Conservation (phyloP, 2,888 invertebrate genomes). For the Lacanobia oleracea region DNA sequence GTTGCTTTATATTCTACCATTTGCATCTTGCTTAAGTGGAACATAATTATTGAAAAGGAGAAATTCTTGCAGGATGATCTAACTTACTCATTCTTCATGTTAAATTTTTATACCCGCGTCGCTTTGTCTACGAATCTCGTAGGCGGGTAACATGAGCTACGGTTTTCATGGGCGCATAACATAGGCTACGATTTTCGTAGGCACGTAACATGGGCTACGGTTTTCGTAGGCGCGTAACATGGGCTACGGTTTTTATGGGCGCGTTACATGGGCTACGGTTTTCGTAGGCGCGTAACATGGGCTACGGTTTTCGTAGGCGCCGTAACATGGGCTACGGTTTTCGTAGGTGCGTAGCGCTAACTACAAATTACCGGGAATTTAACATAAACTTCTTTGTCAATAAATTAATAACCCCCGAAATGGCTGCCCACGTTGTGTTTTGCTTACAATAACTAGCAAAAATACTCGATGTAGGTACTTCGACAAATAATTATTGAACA, state of each 20-base stretch:
- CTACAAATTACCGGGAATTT: background rate
- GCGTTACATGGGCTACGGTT: conserved; percentile 6
- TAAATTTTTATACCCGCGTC: background rate
- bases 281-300: background rate
- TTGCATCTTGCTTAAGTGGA: background rate
- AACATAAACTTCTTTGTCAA: background rate
- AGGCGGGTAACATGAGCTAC: background rate
- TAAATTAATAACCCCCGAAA: background rate
- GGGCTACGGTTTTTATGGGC: background rate
- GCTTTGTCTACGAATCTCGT: conserved; percentile 4
- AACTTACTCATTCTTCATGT: too few species aligned
- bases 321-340: too few species aligned
- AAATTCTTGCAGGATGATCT: background rate
- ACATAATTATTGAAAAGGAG: background rate
- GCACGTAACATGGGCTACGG: background rate
- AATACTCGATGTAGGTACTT: background rate
- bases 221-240: background rate
- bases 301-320: background rate
- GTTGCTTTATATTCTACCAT: background rate
- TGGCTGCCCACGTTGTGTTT: background rate
- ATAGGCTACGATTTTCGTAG: background rate
- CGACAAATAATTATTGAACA: too few species aligned
- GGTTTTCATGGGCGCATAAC: background rate
- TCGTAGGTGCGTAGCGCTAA: conserved; percentile 3
- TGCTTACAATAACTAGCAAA: background rate